Evolutionary conservation across 2,113 vertebrate genomes (phyloP).

Genomic region (Sakesphorus luctuosus): DNA sequence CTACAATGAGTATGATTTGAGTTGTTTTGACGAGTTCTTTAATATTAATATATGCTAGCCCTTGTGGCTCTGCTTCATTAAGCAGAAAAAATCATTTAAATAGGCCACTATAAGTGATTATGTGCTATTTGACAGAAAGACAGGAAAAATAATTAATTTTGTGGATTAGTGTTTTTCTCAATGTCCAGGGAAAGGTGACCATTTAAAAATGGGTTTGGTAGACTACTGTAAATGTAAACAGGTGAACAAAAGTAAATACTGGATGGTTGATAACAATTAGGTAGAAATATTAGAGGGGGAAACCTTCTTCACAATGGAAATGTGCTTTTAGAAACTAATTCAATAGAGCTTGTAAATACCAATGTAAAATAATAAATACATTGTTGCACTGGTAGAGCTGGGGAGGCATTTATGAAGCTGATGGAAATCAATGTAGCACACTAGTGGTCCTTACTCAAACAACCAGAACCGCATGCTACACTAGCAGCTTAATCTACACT

Average conservation of each 20-base stretch:
- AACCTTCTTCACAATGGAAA: background rate
- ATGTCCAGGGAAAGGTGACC: background rate
- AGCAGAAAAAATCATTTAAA: background rate
- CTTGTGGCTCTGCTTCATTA: background rate
- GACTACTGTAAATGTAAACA: background rate
- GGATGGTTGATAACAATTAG: background rate
- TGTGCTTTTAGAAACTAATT: background rate
- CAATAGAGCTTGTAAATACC: background rate
- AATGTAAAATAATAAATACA: accelerated
- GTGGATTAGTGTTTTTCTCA: background rate
- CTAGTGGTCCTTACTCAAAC: background rate
- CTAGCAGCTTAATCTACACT: background rate
- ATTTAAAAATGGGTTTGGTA: background rate
- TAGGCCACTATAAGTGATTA: background rate
- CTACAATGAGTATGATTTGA: background rate
- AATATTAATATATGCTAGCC: background rate
- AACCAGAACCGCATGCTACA: accelerated
- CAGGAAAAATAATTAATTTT: background rate
- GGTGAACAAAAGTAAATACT: background rate
- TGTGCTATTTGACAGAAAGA: background rate
- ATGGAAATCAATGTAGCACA: background rate
- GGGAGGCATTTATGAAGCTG: background rate
- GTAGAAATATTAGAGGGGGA: background rate
- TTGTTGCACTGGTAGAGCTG: background rate
- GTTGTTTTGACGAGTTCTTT: background rate